Conservation (phyloP, 2,888 invertebrate genomes). For the Eupithecia dodoneata region DNA sequence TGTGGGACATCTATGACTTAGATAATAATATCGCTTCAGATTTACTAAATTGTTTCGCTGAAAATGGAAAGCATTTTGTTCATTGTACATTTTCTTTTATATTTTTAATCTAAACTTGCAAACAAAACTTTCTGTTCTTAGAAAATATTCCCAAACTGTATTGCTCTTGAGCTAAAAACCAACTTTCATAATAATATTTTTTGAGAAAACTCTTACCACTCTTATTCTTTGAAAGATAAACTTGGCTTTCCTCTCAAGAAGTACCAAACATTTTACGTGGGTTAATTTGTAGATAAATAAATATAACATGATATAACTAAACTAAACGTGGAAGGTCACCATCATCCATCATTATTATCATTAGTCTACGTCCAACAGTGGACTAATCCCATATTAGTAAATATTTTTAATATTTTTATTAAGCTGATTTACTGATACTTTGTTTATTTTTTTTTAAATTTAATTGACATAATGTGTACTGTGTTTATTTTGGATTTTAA, state of each 20-base stretch:
- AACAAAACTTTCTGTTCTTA: not conserved
- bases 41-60: not conserved
- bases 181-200: not conserved
- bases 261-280: no score
- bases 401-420: no score
- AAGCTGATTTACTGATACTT: no score
- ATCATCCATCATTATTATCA: not conserved
- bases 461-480: no score
- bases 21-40: slow-evolving; percentile 1
- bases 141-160: not conserved
- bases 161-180: not conserved
- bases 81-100: not conserved
- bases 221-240: not conserved
- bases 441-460: no score
- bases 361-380: no score
- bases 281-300: not conserved
- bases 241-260: not conserved
- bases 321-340: not conserved
- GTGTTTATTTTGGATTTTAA: no score
- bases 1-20: slow-evolving; percentile 2
- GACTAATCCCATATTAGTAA: no score
- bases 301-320: not conserved
- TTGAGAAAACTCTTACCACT: not conserved
- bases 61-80: slow-evolving; percentile 10
- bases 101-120: not conserved